Base-by-base conservation (phyloP, 2,888 invertebrate genomes). In the Xiphydria camelus region DNA sequence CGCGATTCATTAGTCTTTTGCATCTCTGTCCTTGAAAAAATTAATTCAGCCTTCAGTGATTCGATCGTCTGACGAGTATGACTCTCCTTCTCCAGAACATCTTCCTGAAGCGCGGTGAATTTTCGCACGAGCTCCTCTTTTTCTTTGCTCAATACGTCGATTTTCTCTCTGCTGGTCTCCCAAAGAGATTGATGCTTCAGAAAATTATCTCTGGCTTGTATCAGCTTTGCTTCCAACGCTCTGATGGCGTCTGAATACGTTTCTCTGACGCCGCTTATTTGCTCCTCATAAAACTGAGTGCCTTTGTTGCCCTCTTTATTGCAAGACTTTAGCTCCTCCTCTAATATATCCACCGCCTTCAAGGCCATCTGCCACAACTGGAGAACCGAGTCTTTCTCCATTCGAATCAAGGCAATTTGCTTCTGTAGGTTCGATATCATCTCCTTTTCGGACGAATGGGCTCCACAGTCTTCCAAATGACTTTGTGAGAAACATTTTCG, bases 281-380 rank as follows among this genome's bases (percentile, higher is more conserved):
- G 64, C 2, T 70, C 63, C 19, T 74, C 66, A 37, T 68, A 66
- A 41, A 60, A 55, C 20, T 60, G 64, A 18, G 43, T 44, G 7
- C 53, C 54, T 45, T 45, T 58, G n/a, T n/a, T n/a, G 1, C 47
- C 59, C 19, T 68, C 57, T 3, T 47, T 46, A 1, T 59, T 55
- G 12, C 47, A 84, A 17, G 79, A 75, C 68, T 79, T 81, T 2
- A 89, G 70, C 73, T 89, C 87, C 14, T 78, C 79, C 64, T 89
- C 88, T 45, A 89, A 76, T 36, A 80, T 80, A 23, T 83, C 82
- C 35, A 88, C 83, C 0, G 85, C 84, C 62, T 82, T 82, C 48
- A 86, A 77, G 0, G 86, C 82, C 48, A 83, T 83, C 66, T 84
- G 83, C 84, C 87, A 88, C 22, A 89, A 67, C 12, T 83, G 79